Conservation (phyloP, 2,888 invertebrate genomes). For the Protonemura montana region DNA sequence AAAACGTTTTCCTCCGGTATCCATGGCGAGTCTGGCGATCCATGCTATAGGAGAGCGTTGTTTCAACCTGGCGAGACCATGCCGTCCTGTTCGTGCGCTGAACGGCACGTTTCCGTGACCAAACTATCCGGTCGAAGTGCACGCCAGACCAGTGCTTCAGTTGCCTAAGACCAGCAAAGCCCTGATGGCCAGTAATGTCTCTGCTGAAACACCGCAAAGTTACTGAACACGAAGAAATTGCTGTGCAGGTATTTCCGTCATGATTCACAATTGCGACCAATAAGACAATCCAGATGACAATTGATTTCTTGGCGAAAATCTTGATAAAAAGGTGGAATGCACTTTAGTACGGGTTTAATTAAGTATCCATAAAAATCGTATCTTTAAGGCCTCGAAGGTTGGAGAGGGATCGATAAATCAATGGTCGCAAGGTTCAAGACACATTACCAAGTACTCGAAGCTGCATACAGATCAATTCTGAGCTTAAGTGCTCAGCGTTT, state of each 20-base stretch:
- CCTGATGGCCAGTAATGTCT: neutral
- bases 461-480: neutral
- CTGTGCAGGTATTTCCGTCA: neutral
- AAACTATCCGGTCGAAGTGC: neutral
- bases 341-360: neutral
- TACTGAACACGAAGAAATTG: neutral
- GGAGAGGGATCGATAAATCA: neutral
- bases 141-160: neutral
- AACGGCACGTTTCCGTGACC: constrained; percentile 15
- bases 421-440: neutral
- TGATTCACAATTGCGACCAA: neutral
- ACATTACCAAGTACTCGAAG: neutral
- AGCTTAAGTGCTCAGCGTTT: neutral
- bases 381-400: neutral
- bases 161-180: neutral
- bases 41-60: neutral
- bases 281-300: neutral
- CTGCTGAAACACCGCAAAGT: neutral
- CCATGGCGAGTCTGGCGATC: neutral
- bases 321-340: neutral
- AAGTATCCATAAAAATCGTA: neutral
- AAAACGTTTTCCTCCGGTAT: neutral
- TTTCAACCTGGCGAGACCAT: too few relatives aligned
- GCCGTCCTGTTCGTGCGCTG: constrained; percentile 26
- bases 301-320: neutral